These are phyloP conservation scores for Platorchestia sp. DNA, from an alignment of 1,140 invertebrate species.

Conservation along the genomic window DNA sequence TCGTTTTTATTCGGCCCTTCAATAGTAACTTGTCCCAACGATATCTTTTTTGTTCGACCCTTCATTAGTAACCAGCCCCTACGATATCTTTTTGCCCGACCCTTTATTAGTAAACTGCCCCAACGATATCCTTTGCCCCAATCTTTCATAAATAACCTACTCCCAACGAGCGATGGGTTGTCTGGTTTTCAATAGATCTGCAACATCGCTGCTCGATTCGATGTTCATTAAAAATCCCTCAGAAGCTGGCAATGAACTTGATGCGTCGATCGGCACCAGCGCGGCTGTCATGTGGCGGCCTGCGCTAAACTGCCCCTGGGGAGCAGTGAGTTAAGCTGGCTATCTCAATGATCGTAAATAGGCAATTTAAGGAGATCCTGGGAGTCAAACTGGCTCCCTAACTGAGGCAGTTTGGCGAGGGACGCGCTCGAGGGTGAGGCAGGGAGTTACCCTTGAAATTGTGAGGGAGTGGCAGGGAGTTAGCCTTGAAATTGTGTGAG, in stretches of 20 bases:
- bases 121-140: too few relatives aligned
- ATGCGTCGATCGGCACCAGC: neutral
- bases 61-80: too few relatives aligned
- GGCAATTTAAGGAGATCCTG: neutral
- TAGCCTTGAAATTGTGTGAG: too few relatives aligned
- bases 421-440: neutral
- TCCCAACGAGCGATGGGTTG: neutral
- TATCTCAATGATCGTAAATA: constrained; percentile 10
- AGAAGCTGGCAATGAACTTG: neutral
- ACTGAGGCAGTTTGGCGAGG: neutral
- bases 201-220: too few relatives aligned
- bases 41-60: too few relatives aligned
- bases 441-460: neutral
- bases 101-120: too few relatives aligned
- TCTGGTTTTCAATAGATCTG: too few relatives aligned
- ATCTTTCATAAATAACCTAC: too few relatives aligned
- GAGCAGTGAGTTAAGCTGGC: neutral
- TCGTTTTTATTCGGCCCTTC: too few relatives aligned
- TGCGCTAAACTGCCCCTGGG: neutral
- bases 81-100: too few relatives aligned
- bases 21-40: too few relatives aligned
- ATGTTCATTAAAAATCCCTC: neutral
- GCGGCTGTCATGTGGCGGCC: neutral
- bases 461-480: neutral
- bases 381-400: neutral